A percentile compares a stretch with the other conserved stretches of the same genome.
These are phyloP conservation scores for Melolontha melolontha DNA, from an alignment of 2,888 invertebrate species.

Conservation along the genomic window DNA sequence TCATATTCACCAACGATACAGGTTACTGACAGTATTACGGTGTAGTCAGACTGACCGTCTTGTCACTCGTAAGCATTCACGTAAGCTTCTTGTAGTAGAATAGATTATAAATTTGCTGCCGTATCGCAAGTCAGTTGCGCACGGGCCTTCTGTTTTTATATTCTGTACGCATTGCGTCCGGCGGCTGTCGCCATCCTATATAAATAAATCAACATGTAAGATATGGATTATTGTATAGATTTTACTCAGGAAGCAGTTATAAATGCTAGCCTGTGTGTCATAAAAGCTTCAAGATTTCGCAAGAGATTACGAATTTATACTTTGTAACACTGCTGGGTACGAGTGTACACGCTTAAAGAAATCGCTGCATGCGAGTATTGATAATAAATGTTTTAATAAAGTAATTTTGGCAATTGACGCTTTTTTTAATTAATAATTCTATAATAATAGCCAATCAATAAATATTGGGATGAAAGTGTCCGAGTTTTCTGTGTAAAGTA, in stretches of 20 bases:
- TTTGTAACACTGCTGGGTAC: constrained; percentile 29
- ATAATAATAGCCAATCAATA: too few species aligned
- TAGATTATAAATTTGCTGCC: constrained; percentile 10
- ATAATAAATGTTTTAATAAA: too few species aligned
- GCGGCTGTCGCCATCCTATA: constrained; percentile 44
- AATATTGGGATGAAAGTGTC: too few species aligned
- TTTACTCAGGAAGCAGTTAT: constrained; percentile 42
- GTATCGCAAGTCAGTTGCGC: constrained; percentile 27
- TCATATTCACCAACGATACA: too few species aligned
- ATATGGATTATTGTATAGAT: constrained; percentile 43
- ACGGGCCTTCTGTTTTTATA: constrained; percentile 37
- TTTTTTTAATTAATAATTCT: too few species aligned
- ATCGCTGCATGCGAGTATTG: too few species aligned
- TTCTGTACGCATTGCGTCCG: constrained; percentile 42
- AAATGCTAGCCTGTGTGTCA: constrained; percentile 32
- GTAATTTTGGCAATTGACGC: too few species aligned
- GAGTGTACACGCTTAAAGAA: too few species aligned
- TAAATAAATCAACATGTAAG: constrained; percentile 43
- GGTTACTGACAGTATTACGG: too few species aligned
- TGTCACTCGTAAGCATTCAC: constrained; percentile 3
- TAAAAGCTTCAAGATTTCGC: constrained; percentile 10
- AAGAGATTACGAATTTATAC: constrained; percentile 10
- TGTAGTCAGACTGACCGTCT: neutral
- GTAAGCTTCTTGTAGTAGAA: constrained; percentile 7
- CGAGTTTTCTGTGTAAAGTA: too few species aligned